Evolutionary conservation across 92 coral and sea anemone genomes (phyloP).

Genomic region (Phymanthus crucifer): DNA sequence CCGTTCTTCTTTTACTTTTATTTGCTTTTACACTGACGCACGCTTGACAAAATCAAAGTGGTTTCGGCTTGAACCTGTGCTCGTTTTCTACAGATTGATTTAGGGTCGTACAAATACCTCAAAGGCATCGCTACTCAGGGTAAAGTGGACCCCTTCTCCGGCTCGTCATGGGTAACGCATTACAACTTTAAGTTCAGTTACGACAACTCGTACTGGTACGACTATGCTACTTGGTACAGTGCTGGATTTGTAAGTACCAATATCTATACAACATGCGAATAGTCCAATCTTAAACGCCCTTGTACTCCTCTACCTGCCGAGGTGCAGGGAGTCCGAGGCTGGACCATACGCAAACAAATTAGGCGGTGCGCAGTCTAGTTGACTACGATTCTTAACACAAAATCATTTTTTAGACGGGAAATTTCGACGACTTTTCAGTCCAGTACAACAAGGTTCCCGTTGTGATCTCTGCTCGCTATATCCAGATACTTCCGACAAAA

Average conservation of each 20-base stretch:
- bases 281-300: no score
- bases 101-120: slow-evolving; percentile 59
- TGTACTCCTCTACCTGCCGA: no score
- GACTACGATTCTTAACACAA: no score
- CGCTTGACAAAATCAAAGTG: no score
- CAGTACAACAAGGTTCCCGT: slow-evolving; percentile 50
- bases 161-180: slow-evolving; percentile 56
- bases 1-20: no score
- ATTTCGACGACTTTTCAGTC: slow-evolving; percentile 51
- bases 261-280: no score
- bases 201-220: slow-evolving; percentile 27
- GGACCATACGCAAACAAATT: no score
- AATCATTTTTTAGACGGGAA: slow-evolving; percentile 41
- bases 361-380: no score
- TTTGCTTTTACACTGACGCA: no score
- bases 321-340: no score
- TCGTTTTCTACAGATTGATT: slow-evolving; percentile 64
- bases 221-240: slow-evolving; percentile 24
- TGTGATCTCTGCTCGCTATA: slow-evolving; percentile 49
- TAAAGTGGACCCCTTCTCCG: slow-evolving; percentile 39
- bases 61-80: no score
- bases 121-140: slow-evolving; percentile 95
- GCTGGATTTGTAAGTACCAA: slow-evolving; percentile 43
- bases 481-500: slow-evolving; percentile 40
- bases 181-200: slow-evolving; percentile 47